phyloP scores from a whole-genome alignment of 2,113 vertebrate genomes.

The Hippocampus mohnikei region DNA sequence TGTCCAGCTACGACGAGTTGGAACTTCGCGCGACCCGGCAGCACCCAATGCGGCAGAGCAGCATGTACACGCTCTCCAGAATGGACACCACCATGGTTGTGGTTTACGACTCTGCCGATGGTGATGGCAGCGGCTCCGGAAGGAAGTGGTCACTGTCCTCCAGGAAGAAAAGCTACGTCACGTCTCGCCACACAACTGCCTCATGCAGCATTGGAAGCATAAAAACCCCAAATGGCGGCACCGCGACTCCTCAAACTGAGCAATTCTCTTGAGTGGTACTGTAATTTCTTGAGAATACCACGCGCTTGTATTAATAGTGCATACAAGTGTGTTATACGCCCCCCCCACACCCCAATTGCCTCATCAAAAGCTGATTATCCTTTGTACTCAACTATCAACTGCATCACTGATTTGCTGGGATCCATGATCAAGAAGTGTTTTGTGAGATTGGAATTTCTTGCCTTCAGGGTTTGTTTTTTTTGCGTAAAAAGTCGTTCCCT shows the following conservation, averaged over 20 bases:
- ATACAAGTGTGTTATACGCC: no score
- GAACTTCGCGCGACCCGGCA: constrained; percentile 83
- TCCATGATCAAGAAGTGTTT: no score
- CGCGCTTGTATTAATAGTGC: no score
- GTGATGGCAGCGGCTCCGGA: constrained; percentile 50
- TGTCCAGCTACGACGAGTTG: constrained; percentile 86
- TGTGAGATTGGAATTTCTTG: no score
- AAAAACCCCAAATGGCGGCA: constrained; percentile 65
- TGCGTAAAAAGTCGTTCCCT: no score
- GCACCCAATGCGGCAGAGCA: constrained; percentile 84
- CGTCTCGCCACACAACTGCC: constrained; percentile 59
- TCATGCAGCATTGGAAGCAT: constrained; percentile 59
- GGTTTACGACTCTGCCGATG: constrained; percentile 71
- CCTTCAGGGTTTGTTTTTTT: no score
- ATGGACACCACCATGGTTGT: constrained; percentile 86
- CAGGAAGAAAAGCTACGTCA: constrained; percentile 69
- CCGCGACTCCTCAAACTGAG: constrained; percentile 68
- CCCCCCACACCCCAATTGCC: no score
- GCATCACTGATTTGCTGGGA: no score
- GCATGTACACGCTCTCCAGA: constrained; percentile 85
- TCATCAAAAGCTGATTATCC: no score
- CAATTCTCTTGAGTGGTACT: constrained; percentile 66
- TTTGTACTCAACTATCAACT: no score
- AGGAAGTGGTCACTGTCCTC: constrained; percentile 23
- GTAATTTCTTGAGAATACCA: no score